Base-by-base conservation (phyloP, 1,140 invertebrate species). In the Ericerus pela region DNA sequence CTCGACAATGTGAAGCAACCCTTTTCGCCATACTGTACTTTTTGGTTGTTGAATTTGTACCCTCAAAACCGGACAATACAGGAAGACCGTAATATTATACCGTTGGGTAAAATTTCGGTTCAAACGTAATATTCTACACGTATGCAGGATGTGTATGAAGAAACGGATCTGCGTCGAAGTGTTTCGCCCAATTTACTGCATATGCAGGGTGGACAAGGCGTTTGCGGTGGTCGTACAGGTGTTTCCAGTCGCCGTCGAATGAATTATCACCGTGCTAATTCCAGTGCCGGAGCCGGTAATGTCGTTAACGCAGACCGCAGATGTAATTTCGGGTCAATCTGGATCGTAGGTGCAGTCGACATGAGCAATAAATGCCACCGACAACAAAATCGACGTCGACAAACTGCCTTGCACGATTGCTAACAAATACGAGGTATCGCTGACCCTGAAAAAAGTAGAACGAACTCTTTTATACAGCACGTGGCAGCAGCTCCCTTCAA, bases 381-480 rank as follows among this genome's bases (percentile, higher is more conserved):
- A 53, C 1, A 53, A 8, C 5, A 58, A 16, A 3, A 52, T 51
- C 2, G 27, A 36, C 1, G n/a, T 37, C 5, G 56, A 52, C 22
- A 58, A 31, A 22, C 20, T 58, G n/a, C 11, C 27, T 38, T 58
- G 43, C 3, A 58, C 51, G n/a, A 58, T 37, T 11, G 56, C 47
- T 18, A 58, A 33, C 22, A 58, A 36, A 18, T 53, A 18, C 14
- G 43, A 58, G n/a, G 56, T 58, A 18, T 58, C 56, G 47, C 56
- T 58, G 4, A 31, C 22, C 20, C 56, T 58, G 56, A 4, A 51
- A 47, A 18, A 30, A 43, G 20, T 8, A 43, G 30, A 8, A n/a
- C n/a, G n/a, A 33, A 33, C 8, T 8, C 30, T 10, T 33, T 10
- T 10, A 33, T 33, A 10, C 30, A 33, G n/a, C 8, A 8, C 8